Evolutionary conservation across 1,140 invertebrate genomes (phyloP), one percentile per base, ranked within the genome.

Genomic region (Euwallacea similis): DNA sequence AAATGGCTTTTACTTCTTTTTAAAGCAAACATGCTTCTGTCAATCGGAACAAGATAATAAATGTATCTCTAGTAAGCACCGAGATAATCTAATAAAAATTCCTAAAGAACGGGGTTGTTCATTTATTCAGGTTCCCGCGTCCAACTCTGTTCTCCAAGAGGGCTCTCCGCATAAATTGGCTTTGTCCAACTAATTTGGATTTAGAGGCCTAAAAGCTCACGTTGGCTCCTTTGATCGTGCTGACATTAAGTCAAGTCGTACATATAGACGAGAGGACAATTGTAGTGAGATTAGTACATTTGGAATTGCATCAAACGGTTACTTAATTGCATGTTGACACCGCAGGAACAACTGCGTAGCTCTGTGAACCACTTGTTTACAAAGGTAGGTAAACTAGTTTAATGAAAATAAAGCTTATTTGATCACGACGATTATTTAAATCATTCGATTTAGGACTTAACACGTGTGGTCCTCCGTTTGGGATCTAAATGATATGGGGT

Each of bases 111-210:
- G 13, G 2, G 60, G 42, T 21, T 10, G 60, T 65, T 65, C 53
- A 53, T 65, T 65, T 65, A 11, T 65, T 41, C 62, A 53, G 16
- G 21, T 43, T 44, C 21, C 9, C 7, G 15, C 44, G n/a, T 65
- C 46, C 46, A 50, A 65, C 44, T 58, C n/a, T 67, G 21, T 67
- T 67, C 59, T 58, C 42, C 55, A 21, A 15, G 43, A 67, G 42
- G 54, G 15, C 65, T 59, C 33, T 15, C 43, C 4, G 65, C 55
- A 67, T 67, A 59, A 67, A 58, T 67, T 58, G 65, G 65, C 58
- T 67, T 53, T 67, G 65, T 67, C 65, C 21, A 59, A 44, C 65
- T 67, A 58, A 67, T 67, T 67, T 44, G 55, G 65, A 67, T 67
- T 67, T 67, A 67, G 54, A 67, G 54, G 65, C 55, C 55, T 58